Evolutionary conservation across 2,888 invertebrate species (phyloP).

Genomic region (Macrosoma leucophasiata): DNA sequence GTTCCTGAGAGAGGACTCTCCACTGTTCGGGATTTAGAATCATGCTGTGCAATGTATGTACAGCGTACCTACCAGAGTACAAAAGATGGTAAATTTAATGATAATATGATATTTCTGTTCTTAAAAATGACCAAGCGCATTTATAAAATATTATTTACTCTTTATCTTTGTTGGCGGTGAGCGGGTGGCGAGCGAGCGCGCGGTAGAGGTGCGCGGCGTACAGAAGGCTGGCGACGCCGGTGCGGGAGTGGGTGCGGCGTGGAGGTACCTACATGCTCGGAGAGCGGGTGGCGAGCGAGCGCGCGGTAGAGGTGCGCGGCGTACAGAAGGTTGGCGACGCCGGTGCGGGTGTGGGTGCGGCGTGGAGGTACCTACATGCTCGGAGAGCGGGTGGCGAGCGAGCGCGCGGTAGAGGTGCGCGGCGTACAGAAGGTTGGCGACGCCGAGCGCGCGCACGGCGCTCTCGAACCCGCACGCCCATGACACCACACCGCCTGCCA

Average conservation of each 20-base stretch:
- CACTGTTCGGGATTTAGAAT: no score
- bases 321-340: constrained; percentile 54
- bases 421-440: constrained; percentile 55
- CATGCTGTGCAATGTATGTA: no score
- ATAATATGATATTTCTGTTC: background rate
- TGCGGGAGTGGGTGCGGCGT: no score
- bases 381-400: constrained; percentile 39
- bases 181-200: constrained; percentile 38
- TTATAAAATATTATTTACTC: no score
- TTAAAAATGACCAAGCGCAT: constrained; percentile 25
- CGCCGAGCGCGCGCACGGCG: constrained; percentile 48
- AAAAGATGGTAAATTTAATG: constrained; percentile 5
- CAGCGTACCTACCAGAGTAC: constrained; percentile 1
- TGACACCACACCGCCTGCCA: constrained; percentile 47
- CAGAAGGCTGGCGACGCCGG: constrained; percentile 51
- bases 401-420: constrained; percentile 46
- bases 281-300: constrained; percentile 41
- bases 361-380: no score
- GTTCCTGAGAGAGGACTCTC: background rate
- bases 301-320: constrained; percentile 42
- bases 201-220: constrained; percentile 48
- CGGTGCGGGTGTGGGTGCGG: no score
- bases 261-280: constrained; percentile 56
- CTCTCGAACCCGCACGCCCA: constrained; percentile 49
- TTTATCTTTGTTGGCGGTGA: no score